Base-by-base conservation (phyloP, 2,113 vertebrate species). In the Columba janthina region DNA sequence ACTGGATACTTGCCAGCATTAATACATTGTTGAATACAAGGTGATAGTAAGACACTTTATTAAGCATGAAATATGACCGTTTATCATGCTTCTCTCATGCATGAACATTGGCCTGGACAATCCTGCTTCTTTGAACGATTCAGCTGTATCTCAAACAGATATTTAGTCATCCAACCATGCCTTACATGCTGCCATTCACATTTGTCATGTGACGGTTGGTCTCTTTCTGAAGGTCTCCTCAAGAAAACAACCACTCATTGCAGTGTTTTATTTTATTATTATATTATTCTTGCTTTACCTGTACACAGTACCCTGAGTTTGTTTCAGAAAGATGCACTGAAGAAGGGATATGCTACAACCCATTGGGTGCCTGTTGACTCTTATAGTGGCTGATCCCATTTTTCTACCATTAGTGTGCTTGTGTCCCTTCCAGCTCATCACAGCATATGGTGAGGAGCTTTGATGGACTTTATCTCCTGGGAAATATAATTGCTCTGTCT, bases 21-120 rank as follows among this genome's bases (percentile, higher is more conserved):
- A 64, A 38, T 24, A 42, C 3, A 20, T 32, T 84, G 85, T 40
- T 87, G 3, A 73, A 18, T 82, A 9, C 19, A 65, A 94, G 22
- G 42, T 91, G 46, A 46, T 5, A 72, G 54, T 29, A 26, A 85
- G 58, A 46, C 60, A 77, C 50, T 96, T 91, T 82, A 67, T 79
- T 89, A 89, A 77, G 58, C 64, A 75, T 82, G 84, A 96, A 94
- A 89, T 92, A 91, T 8, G 36, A 28, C 22, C 70, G 29, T 46
- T 91, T 82, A 32, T 64, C 86, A 76, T 58, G 40, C n/a, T 75
- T 89, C 77, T 73, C 22, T 82, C 89, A 34, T 87, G 57, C 74
- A 72, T 75, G 85, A 85, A 36, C 85, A 42, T 42, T 50, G 5
- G 60, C 25, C 36, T 3, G 3, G 64, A 54, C 14, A 84, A 48